Base-by-base conservation (phyloP, 2,888 invertebrate species). In the Gymnoscelis rufifasciata region DNA sequence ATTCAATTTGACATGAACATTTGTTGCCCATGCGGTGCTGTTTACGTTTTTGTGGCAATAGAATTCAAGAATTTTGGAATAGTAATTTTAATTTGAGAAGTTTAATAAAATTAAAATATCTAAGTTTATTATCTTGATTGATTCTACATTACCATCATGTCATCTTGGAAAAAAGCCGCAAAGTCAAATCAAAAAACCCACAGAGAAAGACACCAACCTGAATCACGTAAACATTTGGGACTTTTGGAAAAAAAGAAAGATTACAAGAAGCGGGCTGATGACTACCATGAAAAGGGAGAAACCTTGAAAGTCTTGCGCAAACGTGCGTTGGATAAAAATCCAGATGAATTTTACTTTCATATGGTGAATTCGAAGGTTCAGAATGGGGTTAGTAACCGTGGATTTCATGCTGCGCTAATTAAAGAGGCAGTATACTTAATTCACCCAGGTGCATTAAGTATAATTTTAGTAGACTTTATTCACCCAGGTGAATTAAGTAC, bases 321-420 rank as follows among this genome's bases (percentile, higher is more conserved):
- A 73, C 91, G 95, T 48, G 98, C 97, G 0, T 82, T 96, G 13
- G 94, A 97, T 71, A 95, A 93, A 74, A 99, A 99, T 88, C 97
- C 98, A 0, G 98, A 99, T 92, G 99, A 99, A 78, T 99, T 98
- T 83, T 96, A 98, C 77, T 97, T 96, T 84, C 97, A 98, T 71
- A 99, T 99, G 98, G 92, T 97, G 46, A 97, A 96, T 74, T 95
- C 97, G 0, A 92, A 93, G 76, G 80, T 94, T 0, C 88, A 89
- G 50, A 78, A 90, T 64, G 92, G 90, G 62, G 89, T 89, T 57
- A 79, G 81, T 12, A 26, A n/a, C n/a, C n/a, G n/a, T n/a, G n/a
- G n/a, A n/a, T n/a, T n/a, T n/a, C n/a, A n/a, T n/a, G n/a, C n/a
- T n/a, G n/a, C n/a, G n/a, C n/a, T n/a, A n/a, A n/a, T n/a, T n/a